Percentiles rank a stretch among this genome's conserved stretches.
Conservation (phyloP, 1,140 invertebrate species). For the Drosophila ambigua region DNA sequence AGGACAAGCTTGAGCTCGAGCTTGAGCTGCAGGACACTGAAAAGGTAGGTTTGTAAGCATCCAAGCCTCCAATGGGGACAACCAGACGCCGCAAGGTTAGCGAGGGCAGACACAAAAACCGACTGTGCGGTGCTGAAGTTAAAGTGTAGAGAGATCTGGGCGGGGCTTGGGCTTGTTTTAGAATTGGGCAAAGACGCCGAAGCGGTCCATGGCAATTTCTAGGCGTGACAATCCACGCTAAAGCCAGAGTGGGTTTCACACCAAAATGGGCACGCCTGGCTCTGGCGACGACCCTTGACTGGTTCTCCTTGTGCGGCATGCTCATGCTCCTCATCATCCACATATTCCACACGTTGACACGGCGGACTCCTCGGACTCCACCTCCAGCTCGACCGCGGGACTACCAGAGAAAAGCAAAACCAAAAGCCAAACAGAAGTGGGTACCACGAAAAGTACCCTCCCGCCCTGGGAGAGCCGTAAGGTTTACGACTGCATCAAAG, state of each 20-base stretch:
- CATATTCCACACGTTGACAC: slow-evolving; percentile 46
- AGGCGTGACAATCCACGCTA: slow-evolving; percentile 43
- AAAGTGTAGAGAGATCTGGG: no score
- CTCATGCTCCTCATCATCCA: slow-evolving; percentile 35
- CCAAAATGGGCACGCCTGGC: slow-evolving; percentile 63
- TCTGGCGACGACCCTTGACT: slow-evolving; percentile 57
- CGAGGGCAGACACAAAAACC: no score
- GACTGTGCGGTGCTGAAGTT: no score
- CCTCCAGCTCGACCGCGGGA: no score
- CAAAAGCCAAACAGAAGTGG: slow-evolving; percentile 18
- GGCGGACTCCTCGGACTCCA: neutral
- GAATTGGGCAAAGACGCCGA: no score
- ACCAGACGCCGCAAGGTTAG: no score
- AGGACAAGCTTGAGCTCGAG: no score
- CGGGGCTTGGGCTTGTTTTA: no score
- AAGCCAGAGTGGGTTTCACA: neutral
- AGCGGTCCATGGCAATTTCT: slow-evolving; percentile 5
- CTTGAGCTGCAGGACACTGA: no score
- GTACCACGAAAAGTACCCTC: neutral
- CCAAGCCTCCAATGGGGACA: no score
- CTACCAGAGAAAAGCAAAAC: neutral
- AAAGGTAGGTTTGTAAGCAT: no score
- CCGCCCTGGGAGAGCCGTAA: slow-evolving; percentile 38
- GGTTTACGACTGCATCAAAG: slow-evolving; percentile 72
- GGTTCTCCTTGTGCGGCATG: slow-evolving; percentile 49